Evolutionary conservation across 2,888 invertebrate species (phyloP), one percentile per base, ranked within the genome.

Genomic region (Gryllus longicercus): DNA sequence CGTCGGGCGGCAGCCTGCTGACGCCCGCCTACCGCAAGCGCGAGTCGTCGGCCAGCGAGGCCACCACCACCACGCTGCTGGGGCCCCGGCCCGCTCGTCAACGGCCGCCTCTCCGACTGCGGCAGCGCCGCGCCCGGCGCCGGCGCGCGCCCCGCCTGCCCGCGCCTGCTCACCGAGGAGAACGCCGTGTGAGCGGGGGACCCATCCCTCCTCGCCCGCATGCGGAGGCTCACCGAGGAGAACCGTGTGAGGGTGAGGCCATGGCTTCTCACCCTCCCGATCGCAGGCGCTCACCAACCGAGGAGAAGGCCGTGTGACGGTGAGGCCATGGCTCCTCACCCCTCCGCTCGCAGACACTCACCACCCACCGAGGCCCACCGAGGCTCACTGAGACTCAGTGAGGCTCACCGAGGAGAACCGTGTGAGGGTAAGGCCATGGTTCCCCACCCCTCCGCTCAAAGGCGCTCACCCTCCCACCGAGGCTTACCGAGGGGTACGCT

Each of bases 41-140:
- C 82, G 95, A 95, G 87, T 94, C 94, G 8, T 92, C 93, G 82
- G 92, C 93, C 21, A 94, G 94, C 80, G 94, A 95, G 87, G 91
- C 93, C 80, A 94, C 94, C 74, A 94, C 94, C 81, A 94, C 94
- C 18, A 94, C 94, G 10, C 89, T 93, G 83, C 90, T 94, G n/a
- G 83, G 89, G 90, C 16, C 86, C 87, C 21, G 86, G 87, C 80
- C 87, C 86, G 23, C 86, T 87, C 81, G 83, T 86, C 84, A 80
- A 81, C 63, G 80, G 78, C 25, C 63, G 63, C 63, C 63, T 63
- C 63, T 63, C 63, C 16, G 75, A 75, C 74, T 63, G 77, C 78
- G 78, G 79, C 21, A 51, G 75, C 21, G 76, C n/a, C n/a, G n/a
- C n/a, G n/a, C n/a, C 77, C 50, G 50, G 63, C 51, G 76, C 79